Evolutionary conservation across 2,113 vertebrate genomes (phyloP), one percentile per base, ranked within the genome.

Genomic region (Muscicapa adusta): DNA sequence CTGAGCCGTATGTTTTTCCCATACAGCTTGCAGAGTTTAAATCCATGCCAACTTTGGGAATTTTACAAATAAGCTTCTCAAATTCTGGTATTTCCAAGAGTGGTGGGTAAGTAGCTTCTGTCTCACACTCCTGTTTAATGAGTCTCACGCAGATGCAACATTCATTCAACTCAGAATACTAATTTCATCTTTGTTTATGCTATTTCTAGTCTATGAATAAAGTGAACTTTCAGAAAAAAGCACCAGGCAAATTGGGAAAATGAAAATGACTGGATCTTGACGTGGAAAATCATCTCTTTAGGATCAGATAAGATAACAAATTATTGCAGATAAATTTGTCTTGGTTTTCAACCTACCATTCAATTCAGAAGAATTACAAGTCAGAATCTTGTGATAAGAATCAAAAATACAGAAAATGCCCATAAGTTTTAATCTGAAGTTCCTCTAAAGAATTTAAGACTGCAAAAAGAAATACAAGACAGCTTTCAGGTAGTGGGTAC

Each of bases 171-270:
- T 66, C 31, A 58, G 61, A 88, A 85, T 68, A 79, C 22, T 73
- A 76, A 89, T 89, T 91, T 85, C 38, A 73, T 70, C 74, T 94
- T 89, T 83, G 31, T 79, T 95, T 62, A 70, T 74, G 68, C 51
- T 56, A 83, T 88, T 92, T 80, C 54, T 83, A 19, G 77, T 40
- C 71, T 78, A 71, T 18, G 36, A 91, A 87, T 66, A 88, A 50
- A 90, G 50, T 34, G 48, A 94, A 62, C 40, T 68, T 91, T 45
- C 42, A 66, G 61, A 16, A 89, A 89, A 82, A 89, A 33, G 66
- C 51, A 85, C 45, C 25, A 57, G 63, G 51, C 14, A 83, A 88
- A 70, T 12, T 47, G 15, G 50, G 29, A 70, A 70, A 87, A 68
- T 31, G 60, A 79, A 72, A 85, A 36, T 29, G 2, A 67, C 23